Conservation (phyloP, 2,888 invertebrate species). For the Tetheella fluctuosa region DNA sequence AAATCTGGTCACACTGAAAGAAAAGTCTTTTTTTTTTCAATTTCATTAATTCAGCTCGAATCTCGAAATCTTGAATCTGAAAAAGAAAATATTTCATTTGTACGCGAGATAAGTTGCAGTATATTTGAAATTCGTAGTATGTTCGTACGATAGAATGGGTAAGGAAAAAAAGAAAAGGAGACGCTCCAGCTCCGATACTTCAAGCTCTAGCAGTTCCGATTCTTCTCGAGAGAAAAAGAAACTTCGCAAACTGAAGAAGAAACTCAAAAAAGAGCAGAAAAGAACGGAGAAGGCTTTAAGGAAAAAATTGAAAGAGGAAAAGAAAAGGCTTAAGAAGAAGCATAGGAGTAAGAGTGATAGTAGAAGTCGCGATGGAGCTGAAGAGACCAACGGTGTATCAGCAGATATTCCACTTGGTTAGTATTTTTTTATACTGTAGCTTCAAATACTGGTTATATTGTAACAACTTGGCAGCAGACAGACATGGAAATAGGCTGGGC, state of each 20-base stretch:
- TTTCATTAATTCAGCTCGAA: no score
- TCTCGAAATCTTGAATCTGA: no score
- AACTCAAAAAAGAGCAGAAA: conserved; percentile 80
- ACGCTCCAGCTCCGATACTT: conserved; percentile 54
- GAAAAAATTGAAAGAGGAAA: conserved; percentile 79
- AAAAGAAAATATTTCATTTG: no score
- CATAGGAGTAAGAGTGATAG: conserved; percentile 51
- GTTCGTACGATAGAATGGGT: conserved; percentile 51
- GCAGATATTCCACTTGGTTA: conserved; percentile 77
- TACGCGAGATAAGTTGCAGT: background rate
- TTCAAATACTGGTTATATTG: no score
- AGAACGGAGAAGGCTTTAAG: conserved; percentile 81
- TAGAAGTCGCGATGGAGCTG: conserved; percentile 44
- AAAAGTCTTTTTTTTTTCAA: no score
- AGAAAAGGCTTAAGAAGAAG: conserved; percentile 67
- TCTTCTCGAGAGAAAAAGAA: conserved; percentile 77
- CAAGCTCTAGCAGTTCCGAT: conserved; percentile 74
- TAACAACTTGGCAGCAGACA: no score
- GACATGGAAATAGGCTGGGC: no score
- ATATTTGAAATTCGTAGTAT: no score
- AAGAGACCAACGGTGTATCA: conserved; percentile 46
- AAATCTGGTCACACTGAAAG: no score
- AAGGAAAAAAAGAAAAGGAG: conserved; percentile 73
- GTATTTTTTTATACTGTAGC: conserved; percentile 19
- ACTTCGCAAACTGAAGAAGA: conserved; percentile 82